Evolutionary conservation across 1,140 invertebrate genomes (phyloP), one percentile per base, ranked within the genome.

Genomic region (Aphelinus atriplicis): DNA sequence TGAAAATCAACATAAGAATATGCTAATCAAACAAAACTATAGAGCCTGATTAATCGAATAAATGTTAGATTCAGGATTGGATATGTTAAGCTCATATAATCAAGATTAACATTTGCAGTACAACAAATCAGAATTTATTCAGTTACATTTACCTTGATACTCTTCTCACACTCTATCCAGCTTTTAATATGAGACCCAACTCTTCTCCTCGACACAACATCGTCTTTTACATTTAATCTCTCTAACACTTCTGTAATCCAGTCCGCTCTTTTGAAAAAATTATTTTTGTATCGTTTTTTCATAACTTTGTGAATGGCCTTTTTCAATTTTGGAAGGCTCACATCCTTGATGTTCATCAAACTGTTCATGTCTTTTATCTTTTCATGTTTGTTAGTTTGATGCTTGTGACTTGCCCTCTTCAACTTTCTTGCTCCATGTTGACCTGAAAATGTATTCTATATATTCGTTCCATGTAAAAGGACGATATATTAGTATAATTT

Each of bases 221-320:
- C 6, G 7, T 47, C 5, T 7, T 46, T 9, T 0, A 56, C 26
- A 7, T 67, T 67, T 42, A 67, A 42, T 47, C 57, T 67, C 1
- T n/a, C 3, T 46, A 67, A 56, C 5, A 67, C n/a, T 45, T 56
- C 46, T 56, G 45, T 55, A 1, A 67, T 47, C 2, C 45, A 47
- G 57, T 67, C 65, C 0, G 46, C 46, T 47, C 46, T 7, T 48
- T 57, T 1, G n/a, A 56, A 67, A 47, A 56, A 57, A 6, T 3
- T 3, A 57, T 56, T 42, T 2, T n/a, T 48, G 6, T 46, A 26
- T 10, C 45, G 1, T 47, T 67, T 67, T 1, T 51, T 57, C 65
- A 67, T 57, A 3, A 67, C 53, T 67, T 46, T 56, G 42, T 67
- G 65, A 2, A 67, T 43, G 2, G 42, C 9, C 10, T 67, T 67